Percentiles rank a stretch among this genome's conserved stretches.
Conservation (phyloP, 2,797 vertebrate genomes). For the Odontamblyopus lacepedii region DNA sequence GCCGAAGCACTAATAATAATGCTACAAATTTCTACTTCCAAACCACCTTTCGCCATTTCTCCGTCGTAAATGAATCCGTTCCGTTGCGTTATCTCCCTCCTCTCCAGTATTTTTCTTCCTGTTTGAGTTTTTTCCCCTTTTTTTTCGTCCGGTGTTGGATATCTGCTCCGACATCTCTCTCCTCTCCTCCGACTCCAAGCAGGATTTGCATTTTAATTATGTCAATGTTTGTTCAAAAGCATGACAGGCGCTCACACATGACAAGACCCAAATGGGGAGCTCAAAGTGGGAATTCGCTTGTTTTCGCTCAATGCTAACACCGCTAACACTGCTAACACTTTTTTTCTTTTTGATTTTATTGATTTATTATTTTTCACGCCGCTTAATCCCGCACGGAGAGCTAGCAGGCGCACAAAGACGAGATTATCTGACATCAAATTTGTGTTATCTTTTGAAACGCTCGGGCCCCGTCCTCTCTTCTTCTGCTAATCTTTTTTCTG, state of each 20-base stretch:
- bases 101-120: constrained; percentile 12
- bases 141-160: constrained; percentile 62
- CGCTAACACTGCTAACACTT: constrained; percentile 20
- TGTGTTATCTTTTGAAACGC: constrained; percentile 32
- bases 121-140: constrained; percentile 16
- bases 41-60: constrained; percentile 34
- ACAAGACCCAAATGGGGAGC: constrained; percentile 80
- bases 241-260: constrained; percentile 78
- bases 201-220: constrained; percentile 86
- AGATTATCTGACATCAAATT: constrained; percentile 40
- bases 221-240: constrained; percentile 83
- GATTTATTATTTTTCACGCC: constrained; percentile 48
- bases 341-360: constrained; percentile 10
- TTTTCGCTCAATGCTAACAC: constrained; percentile 59
- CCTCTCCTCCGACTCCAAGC: constrained; percentile 67
- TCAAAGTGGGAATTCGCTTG: constrained; percentile 72
- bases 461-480: constrained; percentile 32
- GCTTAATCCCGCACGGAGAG: constrained; percentile 56
- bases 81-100: constrained; percentile 49
- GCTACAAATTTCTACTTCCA: constrained; percentile 1
- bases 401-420: constrained; percentile 36
- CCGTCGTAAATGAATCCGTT: constrained; percentile 49
- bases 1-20: not conserved
- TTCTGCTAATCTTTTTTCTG: constrained; percentile 13
- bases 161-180: constrained; percentile 73